A percentile compares a stretch with the other conserved stretches of the same genome.
phyloP scores from a whole-genome alignment of 2,888 invertebrate species.

The Lingula anatina region DNA sequence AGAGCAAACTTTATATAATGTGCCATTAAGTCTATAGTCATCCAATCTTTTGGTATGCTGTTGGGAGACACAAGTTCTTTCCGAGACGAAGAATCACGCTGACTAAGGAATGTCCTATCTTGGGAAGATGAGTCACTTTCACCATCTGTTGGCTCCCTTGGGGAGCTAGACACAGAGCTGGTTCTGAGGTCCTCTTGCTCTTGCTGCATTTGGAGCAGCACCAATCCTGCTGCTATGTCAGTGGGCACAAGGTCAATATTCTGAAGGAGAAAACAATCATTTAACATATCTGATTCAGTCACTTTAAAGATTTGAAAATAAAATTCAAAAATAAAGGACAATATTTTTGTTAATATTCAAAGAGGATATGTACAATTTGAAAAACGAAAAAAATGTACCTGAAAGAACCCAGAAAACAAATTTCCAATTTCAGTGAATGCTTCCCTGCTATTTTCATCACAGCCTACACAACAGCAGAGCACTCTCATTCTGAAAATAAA shows the following conservation, averaged over 20 bases:
- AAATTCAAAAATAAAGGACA: no score
- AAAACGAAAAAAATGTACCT: no score
- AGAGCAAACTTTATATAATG: slow-evolving; percentile 77
- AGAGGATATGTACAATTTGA: no score
- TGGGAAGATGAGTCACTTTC: no score
- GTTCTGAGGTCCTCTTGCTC: slow-evolving; percentile 1
- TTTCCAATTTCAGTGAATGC: slow-evolving; percentile 57
- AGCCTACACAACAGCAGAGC: slow-evolving; percentile 42
- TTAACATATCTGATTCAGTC: no score
- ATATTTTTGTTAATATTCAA: no score
- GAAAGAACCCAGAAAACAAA: slow-evolving; percentile 71
- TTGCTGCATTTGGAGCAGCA: slow-evolving; percentile 62
- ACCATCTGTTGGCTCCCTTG: background rate
- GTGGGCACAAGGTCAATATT: slow-evolving; percentile 83
- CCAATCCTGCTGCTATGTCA: slow-evolving; percentile 80
- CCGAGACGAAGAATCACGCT: background rate
- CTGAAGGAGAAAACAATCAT: no score
- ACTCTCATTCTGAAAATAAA: slow-evolving; percentile 26
- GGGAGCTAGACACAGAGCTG: background rate
- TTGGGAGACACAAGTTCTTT: background rate
- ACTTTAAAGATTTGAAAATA: no score
- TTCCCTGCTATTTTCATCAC: slow-evolving; percentile 35
- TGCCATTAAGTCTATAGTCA: slow-evolving; percentile 70
- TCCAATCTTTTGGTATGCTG: slow-evolving; percentile 59
- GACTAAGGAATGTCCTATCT: background rate